A percentile compares a stretch with the other conserved stretches of the same genome.
phyloP scores from a whole-genome alignment of 2,113 vertebrate genomes.

The Centrocercus urophasianus region DNA sequence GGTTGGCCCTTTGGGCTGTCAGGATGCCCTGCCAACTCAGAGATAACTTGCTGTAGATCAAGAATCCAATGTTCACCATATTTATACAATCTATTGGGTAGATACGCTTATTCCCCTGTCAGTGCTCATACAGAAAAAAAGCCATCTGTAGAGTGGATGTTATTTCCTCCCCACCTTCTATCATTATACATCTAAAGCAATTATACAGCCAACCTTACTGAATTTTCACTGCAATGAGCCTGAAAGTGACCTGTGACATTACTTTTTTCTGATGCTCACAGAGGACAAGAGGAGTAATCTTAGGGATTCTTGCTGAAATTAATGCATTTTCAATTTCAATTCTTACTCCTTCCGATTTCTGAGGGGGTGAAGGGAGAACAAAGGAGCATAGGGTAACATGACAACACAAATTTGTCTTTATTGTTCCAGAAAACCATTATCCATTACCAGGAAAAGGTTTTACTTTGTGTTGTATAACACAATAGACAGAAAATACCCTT shows the following conservation, averaged over 20 bases:
- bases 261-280: not conserved
- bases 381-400: rapidly evolving
- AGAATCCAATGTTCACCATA: not conserved
- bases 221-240: not conserved
- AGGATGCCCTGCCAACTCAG: too few species aligned
- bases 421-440: not conserved
- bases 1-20: too few species aligned
- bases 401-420: not conserved
- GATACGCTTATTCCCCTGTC: not conserved
- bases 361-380: too few species aligned
- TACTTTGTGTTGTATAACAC: not conserved
- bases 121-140: not conserved
- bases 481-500: not conserved
- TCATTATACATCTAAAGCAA: not conserved
- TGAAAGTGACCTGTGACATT: not conserved
- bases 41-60: too few species aligned
- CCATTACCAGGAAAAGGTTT: not conserved
- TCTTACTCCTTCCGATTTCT: not conserved
- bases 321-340: not conserved
- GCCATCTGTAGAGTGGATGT: not conserved
- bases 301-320: not conserved
- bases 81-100: not conserved
- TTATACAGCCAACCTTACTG: not conserved
- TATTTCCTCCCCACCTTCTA: rapidly evolving
- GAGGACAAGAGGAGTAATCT: not conserved